Evolutionary conservation across 2,888 invertebrate genomes (phyloP).

Genomic region (Drosophila limbata): DNA sequence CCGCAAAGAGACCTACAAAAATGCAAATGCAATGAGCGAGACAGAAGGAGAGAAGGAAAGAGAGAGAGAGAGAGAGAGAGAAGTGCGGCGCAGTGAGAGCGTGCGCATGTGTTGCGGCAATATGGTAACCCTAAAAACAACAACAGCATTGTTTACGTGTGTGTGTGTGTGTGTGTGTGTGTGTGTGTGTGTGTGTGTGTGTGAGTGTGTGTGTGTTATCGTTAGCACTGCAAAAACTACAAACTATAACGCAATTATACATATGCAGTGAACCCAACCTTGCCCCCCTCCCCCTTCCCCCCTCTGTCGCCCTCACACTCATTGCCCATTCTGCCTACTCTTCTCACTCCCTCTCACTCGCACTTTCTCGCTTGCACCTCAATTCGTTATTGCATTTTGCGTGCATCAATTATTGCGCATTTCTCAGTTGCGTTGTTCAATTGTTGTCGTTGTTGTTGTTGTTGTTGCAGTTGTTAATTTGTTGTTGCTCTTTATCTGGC

Average conservation of each 20-base stretch:
- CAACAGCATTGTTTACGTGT: background rate
- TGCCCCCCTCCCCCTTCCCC: background rate
- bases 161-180: background rate
- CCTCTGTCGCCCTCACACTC: slow-evolving; percentile 26
- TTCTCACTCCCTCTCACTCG: slow-evolving; percentile 7
- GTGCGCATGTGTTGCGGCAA: slow-evolving; percentile 60
- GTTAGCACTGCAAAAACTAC: slow-evolving; percentile 60
- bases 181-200: slow-evolving; percentile 30
- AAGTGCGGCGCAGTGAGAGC: slow-evolving; percentile 60
- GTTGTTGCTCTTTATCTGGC: slow-evolving; percentile 63
- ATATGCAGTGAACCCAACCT: slow-evolving; percentile 43
- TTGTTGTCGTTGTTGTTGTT: slow-evolving; percentile 36
- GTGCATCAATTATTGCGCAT: slow-evolving; percentile 80
- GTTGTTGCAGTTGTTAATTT: slow-evolving; percentile 20
- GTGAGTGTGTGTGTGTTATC: slow-evolving; percentile 62
- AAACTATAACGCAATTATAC: slow-evolving; percentile 78
- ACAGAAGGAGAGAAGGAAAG: background rate
- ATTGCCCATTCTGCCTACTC: slow-evolving; percentile 36
- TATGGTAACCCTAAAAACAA: slow-evolving; percentile 67
- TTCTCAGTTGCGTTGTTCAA: slow-evolving; percentile 72
- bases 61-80: background rate
- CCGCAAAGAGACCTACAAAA: slow-evolving; percentile 43
- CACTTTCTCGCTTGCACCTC: slow-evolving; percentile 45
- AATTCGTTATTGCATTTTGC: slow-evolving; percentile 70
- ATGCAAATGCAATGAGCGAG: slow-evolving; percentile 16